These are phyloP conservation scores for Oncopeltus fasciatus DNA, from an alignment of 1,140 invertebrate genomes.

Conservation along the genomic window DNA sequence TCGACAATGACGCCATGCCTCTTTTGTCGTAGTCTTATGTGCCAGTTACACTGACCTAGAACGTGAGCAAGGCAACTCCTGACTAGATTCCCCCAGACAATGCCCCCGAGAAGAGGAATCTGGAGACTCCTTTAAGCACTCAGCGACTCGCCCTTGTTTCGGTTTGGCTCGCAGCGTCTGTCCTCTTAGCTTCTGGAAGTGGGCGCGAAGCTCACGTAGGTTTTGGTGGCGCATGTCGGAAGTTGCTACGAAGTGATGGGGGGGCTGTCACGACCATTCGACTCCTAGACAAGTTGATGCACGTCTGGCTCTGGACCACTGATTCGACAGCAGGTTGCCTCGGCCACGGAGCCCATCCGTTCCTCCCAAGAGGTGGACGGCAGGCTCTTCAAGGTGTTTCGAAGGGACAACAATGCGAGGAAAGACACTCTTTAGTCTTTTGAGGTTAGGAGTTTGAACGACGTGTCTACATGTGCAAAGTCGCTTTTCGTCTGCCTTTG, in stretches of 20 bases:
- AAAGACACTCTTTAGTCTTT: too few species aligned
- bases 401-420: too few species aligned
- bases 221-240: not conserved
- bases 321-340: not conserved
- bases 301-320: not conserved
- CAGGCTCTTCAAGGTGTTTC: conserved; percentile 20
- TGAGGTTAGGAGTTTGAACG: too few species aligned
- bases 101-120: conserved; percentile 14
- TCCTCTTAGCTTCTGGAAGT: not conserved
- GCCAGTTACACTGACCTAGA: not conserved
- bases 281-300: not conserved
- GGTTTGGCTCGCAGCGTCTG: not conserved
- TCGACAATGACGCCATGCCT: too few species aligned
- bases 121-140: too few species aligned
- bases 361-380: too few species aligned
- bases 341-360: conserved; percentile 17
- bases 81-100: not conserved
- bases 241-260: not conserved
- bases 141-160: conserved; percentile 15
- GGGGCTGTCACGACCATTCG: not conserved
- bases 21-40: not conserved
- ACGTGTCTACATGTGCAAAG: too few species aligned
- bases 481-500: not conserved
- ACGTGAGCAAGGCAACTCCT: not conserved
- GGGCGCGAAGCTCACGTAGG: too few species aligned